Evolutionary conservation across 2,888 invertebrate species (phyloP).

Genomic region (Drosophila silvestris): DNA sequence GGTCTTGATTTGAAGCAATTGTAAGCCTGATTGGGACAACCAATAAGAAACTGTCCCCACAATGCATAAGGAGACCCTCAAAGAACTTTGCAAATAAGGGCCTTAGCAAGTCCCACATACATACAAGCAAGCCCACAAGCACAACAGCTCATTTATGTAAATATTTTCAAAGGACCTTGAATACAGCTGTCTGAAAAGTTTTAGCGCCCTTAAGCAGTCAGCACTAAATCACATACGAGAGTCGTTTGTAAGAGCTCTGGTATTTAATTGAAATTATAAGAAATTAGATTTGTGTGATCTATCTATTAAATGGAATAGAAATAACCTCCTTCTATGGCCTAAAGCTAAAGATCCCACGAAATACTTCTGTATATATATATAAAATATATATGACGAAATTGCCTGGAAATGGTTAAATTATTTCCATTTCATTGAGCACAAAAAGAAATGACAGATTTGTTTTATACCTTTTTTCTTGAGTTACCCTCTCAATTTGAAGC

Average conservation of each 20-base stretch:
- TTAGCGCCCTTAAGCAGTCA: slow-evolving; percentile 30
- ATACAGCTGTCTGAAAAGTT: slow-evolving; percentile 48
- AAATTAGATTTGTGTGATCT: neutral
- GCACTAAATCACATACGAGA: slow-evolving; percentile 57
- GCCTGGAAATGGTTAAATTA: neutral
- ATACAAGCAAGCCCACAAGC: slow-evolving; percentile 14
- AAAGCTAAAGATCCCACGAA: neutral
- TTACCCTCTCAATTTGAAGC: slow-evolving; percentile 2
- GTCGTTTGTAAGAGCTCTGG: slow-evolving; percentile 20
- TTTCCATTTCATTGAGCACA: slow-evolving; percentile 1
- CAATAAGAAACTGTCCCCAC: slow-evolving; percentile 28
- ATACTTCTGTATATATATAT: neutral
- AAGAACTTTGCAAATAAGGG: slow-evolving; percentile 23
- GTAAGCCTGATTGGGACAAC: slow-evolving; percentile 39
- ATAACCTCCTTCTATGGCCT: neutral
- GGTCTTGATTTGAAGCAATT: slow-evolving; percentile 43
- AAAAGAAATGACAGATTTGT: neutral
- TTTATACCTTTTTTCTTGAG: neutral
- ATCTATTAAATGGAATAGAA: neutral
- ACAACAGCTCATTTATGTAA: slow-evolving; percentile 66
- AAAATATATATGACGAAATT: neutral
- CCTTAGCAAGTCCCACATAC: slow-evolving; percentile 49
- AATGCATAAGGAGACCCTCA: slow-evolving; percentile 20
- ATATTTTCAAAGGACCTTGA: slow-evolving; percentile 55
- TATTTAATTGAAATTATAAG: neutral